Evolutionary conservation across 2,888 invertebrate species (phyloP).

Genomic region (Hirtodrosophila confusa): DNA sequence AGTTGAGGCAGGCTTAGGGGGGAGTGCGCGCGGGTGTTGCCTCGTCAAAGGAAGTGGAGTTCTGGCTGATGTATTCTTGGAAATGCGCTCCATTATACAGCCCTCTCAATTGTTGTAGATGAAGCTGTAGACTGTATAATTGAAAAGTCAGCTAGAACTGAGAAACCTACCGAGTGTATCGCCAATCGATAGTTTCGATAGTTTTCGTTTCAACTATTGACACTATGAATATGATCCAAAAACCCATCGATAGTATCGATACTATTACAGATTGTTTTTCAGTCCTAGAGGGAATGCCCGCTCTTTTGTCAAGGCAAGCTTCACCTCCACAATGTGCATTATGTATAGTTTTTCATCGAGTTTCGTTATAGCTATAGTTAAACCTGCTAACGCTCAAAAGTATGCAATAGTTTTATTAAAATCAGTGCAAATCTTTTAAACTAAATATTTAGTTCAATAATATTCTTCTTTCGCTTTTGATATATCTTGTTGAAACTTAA

Average conservation of each 20-base stretch:
- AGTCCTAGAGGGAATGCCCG: too few relatives aligned
- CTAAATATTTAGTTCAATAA: too few relatives aligned
- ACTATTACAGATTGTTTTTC: too few relatives aligned
- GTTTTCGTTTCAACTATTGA: not conserved
- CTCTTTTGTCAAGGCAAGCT: too few relatives aligned
- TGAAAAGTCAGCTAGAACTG: not conserved
- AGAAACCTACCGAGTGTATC: not conserved
- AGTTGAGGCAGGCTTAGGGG: slow-evolving; percentile 33
- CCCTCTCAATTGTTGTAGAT: slow-evolving; percentile 20
- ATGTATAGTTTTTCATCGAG: not conserved
- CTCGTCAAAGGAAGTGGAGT: slow-evolving; percentile 44
- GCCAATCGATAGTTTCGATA: not conserved
- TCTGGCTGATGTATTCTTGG: slow-evolving; percentile 49
- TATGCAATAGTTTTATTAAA: slow-evolving; percentile 44
- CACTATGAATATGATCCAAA: too few relatives aligned
- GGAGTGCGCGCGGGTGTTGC: slow-evolving; percentile 23
- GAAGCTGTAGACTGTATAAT: slow-evolving; percentile 10
- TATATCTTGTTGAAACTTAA: too few relatives aligned
- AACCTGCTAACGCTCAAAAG: slow-evolving; percentile 35
- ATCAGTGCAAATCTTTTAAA: not conserved
- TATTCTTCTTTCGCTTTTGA: too few relatives aligned
- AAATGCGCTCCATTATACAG: slow-evolving; percentile 38
- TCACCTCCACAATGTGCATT: too few relatives aligned
- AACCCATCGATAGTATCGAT: too few relatives aligned
- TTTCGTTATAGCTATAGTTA: not conserved